Evolutionary conservation across 2,113 vertebrate genomes (phyloP), one percentile per base, ranked within the genome.

Genomic region (Phalacrocorax aristotelis): DNA sequence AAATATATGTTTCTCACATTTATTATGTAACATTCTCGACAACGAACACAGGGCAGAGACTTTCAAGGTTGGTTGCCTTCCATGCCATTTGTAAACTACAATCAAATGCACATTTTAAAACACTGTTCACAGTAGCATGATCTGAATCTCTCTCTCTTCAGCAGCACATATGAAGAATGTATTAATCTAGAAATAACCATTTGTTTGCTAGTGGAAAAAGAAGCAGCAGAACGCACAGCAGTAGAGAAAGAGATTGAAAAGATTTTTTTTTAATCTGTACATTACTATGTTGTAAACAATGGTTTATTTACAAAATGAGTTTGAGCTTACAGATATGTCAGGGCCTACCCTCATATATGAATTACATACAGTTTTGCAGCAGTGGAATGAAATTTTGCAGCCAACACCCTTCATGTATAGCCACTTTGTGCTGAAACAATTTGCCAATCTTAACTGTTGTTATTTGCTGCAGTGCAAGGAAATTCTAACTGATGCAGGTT

Each of bases 51-150:
- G 36, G 74, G 82, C 52, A 95, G 55, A 86, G 44, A 93, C 83
- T 72, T 96, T 75, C 80, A 78, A 75, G 27, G 30, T 36, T 83
- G 42, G 58, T 34, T 94, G 64, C 70, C 66, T 95, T 69, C 83
- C 32, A 74, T 48, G 40, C 44, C 62, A 49, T 51, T 91, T 87
- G 90, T 26, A 93, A 91, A 95, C 5, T 12, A 51, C 42, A 76
- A 89, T 27, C 83, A 82, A 96, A 91, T 25, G n/a, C 18, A 65
- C n/a, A 51, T 65, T 93, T 91, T 74, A 94, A 94, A 95, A 71
- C 55, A 72, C 52, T 46, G 61, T 58, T 91, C 82, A 75, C 46
- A 40, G 68, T 8, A 58, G 25, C 44, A 57, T 54, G 83, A 80
- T 68, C 34, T 6, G 13, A 95, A 93, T 68, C 48, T 25, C 11